These are phyloP conservation scores for Folsomia manolachei DNA, from an alignment of 2,888 invertebrate genomes.

Conservation along the genomic window DNA sequence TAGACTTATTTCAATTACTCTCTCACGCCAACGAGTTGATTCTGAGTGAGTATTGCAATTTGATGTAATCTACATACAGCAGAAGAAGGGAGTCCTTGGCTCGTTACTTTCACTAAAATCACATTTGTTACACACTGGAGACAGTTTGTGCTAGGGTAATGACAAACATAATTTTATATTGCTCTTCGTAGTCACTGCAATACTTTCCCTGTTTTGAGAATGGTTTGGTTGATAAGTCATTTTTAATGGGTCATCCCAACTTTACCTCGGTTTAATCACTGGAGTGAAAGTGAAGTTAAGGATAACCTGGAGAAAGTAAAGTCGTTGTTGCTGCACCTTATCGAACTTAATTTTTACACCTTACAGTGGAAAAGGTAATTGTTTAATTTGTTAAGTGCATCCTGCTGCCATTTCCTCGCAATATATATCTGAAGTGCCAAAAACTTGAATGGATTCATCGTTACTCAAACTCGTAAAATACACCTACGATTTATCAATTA, in stretches of 20 bases:
- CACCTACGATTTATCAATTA: no score
- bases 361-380: neutral
- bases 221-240: neutral
- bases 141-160: neutral
- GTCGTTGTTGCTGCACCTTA: neutral
- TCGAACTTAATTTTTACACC: neutral
- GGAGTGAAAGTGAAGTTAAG: neutral
- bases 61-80: neutral
- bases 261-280: neutral
- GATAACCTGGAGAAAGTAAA: neutral
- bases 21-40: no score
- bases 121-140: neutral
- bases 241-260: neutral
- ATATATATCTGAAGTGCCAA: no score
- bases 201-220: neutral
- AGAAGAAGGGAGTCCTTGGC: neutral
- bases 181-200: neutral
- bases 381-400: no score
- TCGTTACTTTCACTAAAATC: neutral
- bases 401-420: no score
- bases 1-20: neutral
- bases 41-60: neutral
- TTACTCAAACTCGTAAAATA: no score
- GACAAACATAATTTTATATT: slow-evolving; percentile 1
- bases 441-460: no score